These are phyloP conservation scores for Palaemon carinicauda DNA, from an alignment of 1,140 invertebrate species.

Conservation along the genomic window DNA sequence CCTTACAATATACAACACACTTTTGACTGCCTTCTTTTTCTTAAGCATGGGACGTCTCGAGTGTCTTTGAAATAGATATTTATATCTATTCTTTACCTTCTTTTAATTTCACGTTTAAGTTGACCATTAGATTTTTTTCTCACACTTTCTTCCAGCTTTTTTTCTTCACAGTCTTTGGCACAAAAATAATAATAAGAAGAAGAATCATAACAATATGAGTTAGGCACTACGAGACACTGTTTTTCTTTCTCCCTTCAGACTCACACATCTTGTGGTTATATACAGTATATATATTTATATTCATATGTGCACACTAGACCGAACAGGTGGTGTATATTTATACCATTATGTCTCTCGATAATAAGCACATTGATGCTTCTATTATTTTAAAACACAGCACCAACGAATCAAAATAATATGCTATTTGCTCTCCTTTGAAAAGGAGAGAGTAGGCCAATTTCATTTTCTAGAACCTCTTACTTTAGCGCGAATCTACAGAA, in stretches of 20 bases:
- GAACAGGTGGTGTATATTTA: too few species aligned
- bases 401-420: too few species aligned
- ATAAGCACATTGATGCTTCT: too few species aligned
- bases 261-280: neutral
- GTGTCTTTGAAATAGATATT: neutral
- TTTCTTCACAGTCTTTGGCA: slow-evolving; percentile 36
- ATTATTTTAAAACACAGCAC: too few species aligned
- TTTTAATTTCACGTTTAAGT: neutral
- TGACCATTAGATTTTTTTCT: neutral
- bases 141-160: neutral
- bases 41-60: too few species aligned
- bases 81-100: neutral
- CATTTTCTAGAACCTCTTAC: too few species aligned
- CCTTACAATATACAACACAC: slow-evolving; percentile 17
- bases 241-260: neutral
- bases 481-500: too few species aligned
- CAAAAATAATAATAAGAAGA: slow-evolving; percentile 47
- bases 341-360: neutral
- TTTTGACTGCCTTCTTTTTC: too few species aligned
- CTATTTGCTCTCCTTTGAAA: too few species aligned
- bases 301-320: too few species aligned
- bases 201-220: neutral
- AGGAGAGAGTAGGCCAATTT: too few species aligned
- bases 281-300: neutral
- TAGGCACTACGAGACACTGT: slow-evolving; percentile 51